A percentile compares a stretch with the other conserved stretches of the same genome.
These are phyloP conservation scores for Drosophila maculinotata DNA, from an alignment of 2,888 invertebrate genomes.

Conservation along the genomic window DNA sequence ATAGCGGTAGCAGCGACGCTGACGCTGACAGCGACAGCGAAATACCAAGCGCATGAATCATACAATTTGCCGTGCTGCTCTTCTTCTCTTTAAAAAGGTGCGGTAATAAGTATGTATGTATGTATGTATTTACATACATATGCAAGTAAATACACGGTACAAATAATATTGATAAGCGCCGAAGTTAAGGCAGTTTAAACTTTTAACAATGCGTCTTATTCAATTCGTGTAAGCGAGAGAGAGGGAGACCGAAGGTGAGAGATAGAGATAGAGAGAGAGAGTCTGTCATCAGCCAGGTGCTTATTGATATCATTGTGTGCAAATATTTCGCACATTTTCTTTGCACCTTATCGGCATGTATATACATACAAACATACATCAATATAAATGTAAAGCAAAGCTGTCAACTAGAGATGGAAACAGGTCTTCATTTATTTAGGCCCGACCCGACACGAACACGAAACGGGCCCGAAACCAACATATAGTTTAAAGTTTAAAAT, in stretches of 20 bases:
- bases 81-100: conserved; percentile 56
- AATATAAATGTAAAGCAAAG: conserved; percentile 11
- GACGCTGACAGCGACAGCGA: conserved; percentile 26
- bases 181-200: conserved; percentile 44
- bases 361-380: conserved; percentile 7
- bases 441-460: too few species aligned
- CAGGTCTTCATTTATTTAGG: too few species aligned
- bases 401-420: too few species aligned
- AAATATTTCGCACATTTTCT: conserved; percentile 64
- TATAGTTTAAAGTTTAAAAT: too few species aligned
- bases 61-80: conserved; percentile 45
- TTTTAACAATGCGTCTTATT: conserved; percentile 28
- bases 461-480: too few species aligned
- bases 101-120: conserved; percentile 47
- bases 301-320: conserved; percentile 49
- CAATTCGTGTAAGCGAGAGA: conserved; percentile 12
- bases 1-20: conserved; percentile 26
- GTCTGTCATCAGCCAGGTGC: conserved; percentile 24
- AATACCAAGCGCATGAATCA: conserved; percentile 71
- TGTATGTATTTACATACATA: neutral
- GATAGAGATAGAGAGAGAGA: conserved; percentile 13
- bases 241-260: neutral
- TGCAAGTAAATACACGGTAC: conserved; percentile 36
- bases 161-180: conserved; percentile 63
- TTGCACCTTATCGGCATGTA: conserved; percentile 59